Evolutionary conservation across 2,113 vertebrate genomes (phyloP).

Genomic region (Pteruthius melanotis): DNA sequence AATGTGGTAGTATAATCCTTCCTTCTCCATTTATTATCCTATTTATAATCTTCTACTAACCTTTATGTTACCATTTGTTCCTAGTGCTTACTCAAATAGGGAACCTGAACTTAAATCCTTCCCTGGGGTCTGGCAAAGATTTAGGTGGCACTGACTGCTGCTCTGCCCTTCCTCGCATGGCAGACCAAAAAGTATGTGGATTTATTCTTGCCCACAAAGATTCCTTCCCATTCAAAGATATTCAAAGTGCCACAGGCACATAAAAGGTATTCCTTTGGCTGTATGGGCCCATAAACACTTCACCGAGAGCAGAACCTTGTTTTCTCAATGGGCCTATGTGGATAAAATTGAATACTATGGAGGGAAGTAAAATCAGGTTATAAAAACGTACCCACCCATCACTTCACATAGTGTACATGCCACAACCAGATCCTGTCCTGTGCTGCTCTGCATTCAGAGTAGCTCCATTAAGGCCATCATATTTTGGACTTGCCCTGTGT

Average conservation of each 20-base stretch:
- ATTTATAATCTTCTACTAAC: conserved; percentile 56
- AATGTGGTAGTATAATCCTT: conserved; percentile 49
- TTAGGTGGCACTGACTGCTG: conserved; percentile 40
- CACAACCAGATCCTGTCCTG: not conserved
- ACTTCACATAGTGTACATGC: not conserved
- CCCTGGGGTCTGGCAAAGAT: conserved; percentile 63
- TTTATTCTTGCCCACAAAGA: conserved; percentile 68
- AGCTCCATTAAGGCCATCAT: not conserved
- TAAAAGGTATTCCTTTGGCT: conserved; percentile 61
- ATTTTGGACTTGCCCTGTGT: not conserved
- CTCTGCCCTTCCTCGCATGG: conserved; percentile 62
- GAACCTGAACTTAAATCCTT: conserved; percentile 56
- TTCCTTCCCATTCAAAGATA: conserved; percentile 66
- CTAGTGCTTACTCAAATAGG: conserved; percentile 45
- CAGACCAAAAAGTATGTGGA: conserved; percentile 58
- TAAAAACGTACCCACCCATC: conserved; percentile 54
- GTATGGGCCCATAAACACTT: conserved; percentile 59
- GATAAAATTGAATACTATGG: conserved; percentile 57
- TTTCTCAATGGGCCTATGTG: conserved; percentile 58
- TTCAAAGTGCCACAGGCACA: conserved; percentile 56
- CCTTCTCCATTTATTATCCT: conserved; percentile 52
- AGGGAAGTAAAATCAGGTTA: conserved; percentile 54
- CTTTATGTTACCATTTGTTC: conserved; percentile 57
- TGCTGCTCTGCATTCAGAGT: fast-evolving
- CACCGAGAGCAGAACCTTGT: conserved; percentile 60